Evolutionary conservation across 2,113 vertebrate species (phyloP), one percentile per base, ranked within the genome.

Genomic region (Cinclus mexicanus): DNA sequence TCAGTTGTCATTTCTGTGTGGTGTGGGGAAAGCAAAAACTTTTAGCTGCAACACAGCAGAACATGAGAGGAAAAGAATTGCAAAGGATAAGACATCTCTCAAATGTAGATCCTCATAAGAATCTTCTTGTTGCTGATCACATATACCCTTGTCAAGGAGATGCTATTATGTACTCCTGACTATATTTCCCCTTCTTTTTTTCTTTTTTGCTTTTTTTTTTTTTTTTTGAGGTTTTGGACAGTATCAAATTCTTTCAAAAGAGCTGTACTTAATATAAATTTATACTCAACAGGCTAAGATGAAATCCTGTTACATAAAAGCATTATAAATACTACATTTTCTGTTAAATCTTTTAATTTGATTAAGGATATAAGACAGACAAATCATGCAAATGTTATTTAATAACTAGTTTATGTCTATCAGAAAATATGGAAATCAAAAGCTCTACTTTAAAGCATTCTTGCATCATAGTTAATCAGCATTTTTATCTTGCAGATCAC

Each of bases 361-460:
- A 94, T 97, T 95, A 95, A 94, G 69, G 61, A 52, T 89, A 71
- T 77, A 85, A 85, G 63, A 33, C 49, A 91, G 76, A 89, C 2
- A 87, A 87, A 74, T 94, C 71, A 95, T 95, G 87, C 74, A 95
- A 96, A 97, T 94, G 9, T 84, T 87, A 87, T 94, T 96, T 90
- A 89, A 74, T 87, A 79, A 71, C 74, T 64, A 49, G 69, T 91
- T 91, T 94, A 44, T 83, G 72, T 92, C 76, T 95, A 69, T 42
- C 88, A 87, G 50, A 82, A 96, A 94, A 94, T 47, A 91, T 55
- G 49, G 89, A 95, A 97, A 96, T 95, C 90, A 93, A 94, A 96
- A 47, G 18, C 52, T 91, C 42, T 94, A 57, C 87, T 96, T 94
- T 92, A 96, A 95, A 94, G 83, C 42, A 69, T 79, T 78, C 72